Evolutionary conservation across 2,888 invertebrate genomes (phyloP), one percentile per base, ranked within the genome.

Genomic region (Harpalus rubripes): DNA sequence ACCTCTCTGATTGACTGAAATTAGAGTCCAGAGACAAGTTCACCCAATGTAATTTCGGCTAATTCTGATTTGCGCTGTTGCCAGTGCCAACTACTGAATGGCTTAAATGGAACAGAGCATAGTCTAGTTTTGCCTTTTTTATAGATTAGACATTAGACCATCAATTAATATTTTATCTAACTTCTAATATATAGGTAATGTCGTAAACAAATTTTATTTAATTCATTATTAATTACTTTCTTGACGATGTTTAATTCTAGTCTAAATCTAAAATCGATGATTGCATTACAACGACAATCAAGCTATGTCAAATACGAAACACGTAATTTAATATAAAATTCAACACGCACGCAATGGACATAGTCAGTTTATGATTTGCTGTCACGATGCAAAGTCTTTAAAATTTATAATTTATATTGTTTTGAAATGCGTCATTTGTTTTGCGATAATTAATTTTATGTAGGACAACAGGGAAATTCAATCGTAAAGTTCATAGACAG

Each of bases 291-390:
- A 63, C 63, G 63, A 63, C 63, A 63, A 26, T 63, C 26, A 32
- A 32, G 68, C 32, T 63, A 74, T 74, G 74, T 52, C 52, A 82
- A 68, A 82, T 18, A 56, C 74, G 59, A 83, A 83, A 74, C 61
- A 83, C 59, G 83, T 83, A 83, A 83, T 83, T 83, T 83, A 76
- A 83, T 83, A 76, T 74, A 83, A 76, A 83, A 59, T 76, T 76
- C 39, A 74, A 59, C 83, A 83, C 83, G 72, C 83, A 83, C 83
- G 83, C 83, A 61, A 83, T 39, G n/a, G n/a, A 61, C 44, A 44
- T 10, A 44, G 10, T 10, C 44, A 52, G 10, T 52, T 52, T 52
- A 52, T 52, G 44, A 52, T 52, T 10, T 52, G 12, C 44, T 52
- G 44, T 52, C 44, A 52, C 44, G 44, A 52, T 52, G 1, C 44